Conservation (phyloP, 2,797 vertebrate genomes). For the Craterocephalus amniculus region DNA sequence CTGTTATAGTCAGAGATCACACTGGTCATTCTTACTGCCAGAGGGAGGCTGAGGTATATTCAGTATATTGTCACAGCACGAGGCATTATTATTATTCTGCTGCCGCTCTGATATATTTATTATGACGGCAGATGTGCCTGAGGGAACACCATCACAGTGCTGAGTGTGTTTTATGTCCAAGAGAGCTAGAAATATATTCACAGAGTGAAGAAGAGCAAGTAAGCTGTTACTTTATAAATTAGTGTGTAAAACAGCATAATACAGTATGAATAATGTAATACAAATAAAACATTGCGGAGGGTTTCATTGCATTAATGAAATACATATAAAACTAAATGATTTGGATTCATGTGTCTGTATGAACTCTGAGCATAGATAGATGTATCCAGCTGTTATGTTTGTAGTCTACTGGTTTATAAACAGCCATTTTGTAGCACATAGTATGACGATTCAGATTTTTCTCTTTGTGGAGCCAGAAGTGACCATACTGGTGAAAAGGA, state of each 20-base stretch:
- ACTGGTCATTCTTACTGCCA: conserved; percentile 20
- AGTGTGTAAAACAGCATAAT: conserved; percentile 22
- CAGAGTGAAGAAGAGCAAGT: not conserved
- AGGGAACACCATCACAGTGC: conserved; percentile 42
- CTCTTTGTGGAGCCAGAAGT: not conserved
- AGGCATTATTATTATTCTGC: conserved; percentile 54
- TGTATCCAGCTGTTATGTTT: not conserved
- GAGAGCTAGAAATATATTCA: conserved; percentile 19
- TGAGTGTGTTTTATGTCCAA: conserved; percentile 56
- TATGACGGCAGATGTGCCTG: conserved; percentile 58
- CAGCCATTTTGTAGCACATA: not conserved
- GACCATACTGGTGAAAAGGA: not conserved
- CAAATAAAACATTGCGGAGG: not conserved
- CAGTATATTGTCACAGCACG: conserved; percentile 13
- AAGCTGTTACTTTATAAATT: conserved; percentile 14
- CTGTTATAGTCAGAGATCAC: conserved; percentile 47
- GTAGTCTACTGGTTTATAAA: not conserved
- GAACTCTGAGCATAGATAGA: not conserved
- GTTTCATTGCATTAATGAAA: conserved; percentile 22
- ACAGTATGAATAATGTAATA: not conserved
- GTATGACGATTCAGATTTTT: not conserved
- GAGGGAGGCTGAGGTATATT: conserved; percentile 17
- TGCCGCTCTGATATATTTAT: conserved; percentile 60
- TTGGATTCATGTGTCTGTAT: not conserved
- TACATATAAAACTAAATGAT: conserved; percentile 16